These are phyloP conservation scores for Synanceia verrucosa DNA, from an alignment of 2,797 vertebrate species.

Conservation along the genomic window DNA sequence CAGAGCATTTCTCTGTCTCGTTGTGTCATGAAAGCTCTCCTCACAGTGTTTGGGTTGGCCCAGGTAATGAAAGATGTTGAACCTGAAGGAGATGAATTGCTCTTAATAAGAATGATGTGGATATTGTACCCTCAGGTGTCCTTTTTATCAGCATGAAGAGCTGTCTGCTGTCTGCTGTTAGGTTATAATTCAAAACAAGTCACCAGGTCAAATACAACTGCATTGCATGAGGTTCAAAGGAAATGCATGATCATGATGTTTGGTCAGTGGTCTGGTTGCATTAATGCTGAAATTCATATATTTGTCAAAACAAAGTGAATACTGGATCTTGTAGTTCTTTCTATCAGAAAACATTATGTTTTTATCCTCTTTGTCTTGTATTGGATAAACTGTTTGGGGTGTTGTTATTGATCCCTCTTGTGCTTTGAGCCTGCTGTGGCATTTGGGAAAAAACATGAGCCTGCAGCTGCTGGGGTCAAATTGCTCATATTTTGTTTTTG, in stretches of 20 bases:
- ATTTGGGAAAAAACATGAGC: constrained; percentile 34
- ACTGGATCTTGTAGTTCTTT: not conserved
- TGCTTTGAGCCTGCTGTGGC: constrained; percentile 11
- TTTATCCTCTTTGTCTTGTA: constrained; percentile 17
- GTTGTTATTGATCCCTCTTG: constrained; percentile 31
- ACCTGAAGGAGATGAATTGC: constrained; percentile 28
- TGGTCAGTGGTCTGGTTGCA: not conserved
- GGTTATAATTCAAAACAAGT: constrained; percentile 26
- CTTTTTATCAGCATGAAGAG: constrained; percentile 11
- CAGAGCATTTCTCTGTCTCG: not conserved
- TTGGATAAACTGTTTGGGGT: constrained; percentile 28
- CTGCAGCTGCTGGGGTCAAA: constrained; percentile 44
- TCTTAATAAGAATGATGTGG: constrained; percentile 11
- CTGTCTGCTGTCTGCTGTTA: not conserved
- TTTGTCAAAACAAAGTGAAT: not conserved
- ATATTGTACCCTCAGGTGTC: constrained; percentile 22
- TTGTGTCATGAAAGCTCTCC: constrained; percentile 8
- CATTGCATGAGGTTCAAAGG: not conserved
- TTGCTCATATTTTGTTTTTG: constrained; percentile 12
- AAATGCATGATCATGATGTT: constrained; percentile 13
- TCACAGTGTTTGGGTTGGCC: constrained; percentile 48
- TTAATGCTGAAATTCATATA: not conserved
- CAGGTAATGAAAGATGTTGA: constrained; percentile 37
- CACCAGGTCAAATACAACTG: constrained; percentile 7
- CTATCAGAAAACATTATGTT: not conserved